Evolutionary conservation across 35 echinoderm and acorn worm species (phyloP), one percentile per base, ranked within the genome.

Genomic region (Diadema setosum): DNA sequence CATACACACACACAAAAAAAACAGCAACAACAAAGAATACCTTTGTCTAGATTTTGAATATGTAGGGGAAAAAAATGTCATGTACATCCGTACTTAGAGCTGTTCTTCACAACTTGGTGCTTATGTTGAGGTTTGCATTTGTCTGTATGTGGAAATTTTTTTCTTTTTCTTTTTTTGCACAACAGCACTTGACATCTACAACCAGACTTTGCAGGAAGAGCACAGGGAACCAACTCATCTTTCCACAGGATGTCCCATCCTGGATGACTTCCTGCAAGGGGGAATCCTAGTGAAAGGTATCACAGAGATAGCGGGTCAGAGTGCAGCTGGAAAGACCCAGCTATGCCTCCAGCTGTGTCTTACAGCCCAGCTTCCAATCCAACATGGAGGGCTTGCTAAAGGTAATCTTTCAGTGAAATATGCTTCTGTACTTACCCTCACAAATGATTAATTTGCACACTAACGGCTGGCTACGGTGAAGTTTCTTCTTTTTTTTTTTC

Each of bases 221-320:
- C 81, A 12, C 46, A 45, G 14, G 41, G 74, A 25, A 15, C 33
- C 46, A 63, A 33, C 73, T 78, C 73, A 78, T 12, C 59, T 99
- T 30, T 82, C 80, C 18, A 83, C 86, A 8, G 96, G 96, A 27
- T 99, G 96, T 43, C 45, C 65, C 5, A 57, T 92, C 82, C 83
- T 99, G 12, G 96, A 99, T 90, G 87, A 86, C 15, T 92, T 99
- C 58, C 90, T 99, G 6, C 81, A 80, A 42, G 96, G 96, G 61
- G 96, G 96, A 7, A 87, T 99, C 81, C 75, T 92, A 2, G 67
- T 89, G 0, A 85, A 86, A 56, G 96, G 96, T 25, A 92, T 99
- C 70, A 99, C 96, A 11, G 96, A 99, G 56, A 88, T 99, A 65
- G 89, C 93, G 18, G 96, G 96, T 11, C 93, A 99, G 75, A 99